phyloP scores from a whole-genome alignment of 2,888 invertebrate species.

The Bellardia pandia region DNA sequence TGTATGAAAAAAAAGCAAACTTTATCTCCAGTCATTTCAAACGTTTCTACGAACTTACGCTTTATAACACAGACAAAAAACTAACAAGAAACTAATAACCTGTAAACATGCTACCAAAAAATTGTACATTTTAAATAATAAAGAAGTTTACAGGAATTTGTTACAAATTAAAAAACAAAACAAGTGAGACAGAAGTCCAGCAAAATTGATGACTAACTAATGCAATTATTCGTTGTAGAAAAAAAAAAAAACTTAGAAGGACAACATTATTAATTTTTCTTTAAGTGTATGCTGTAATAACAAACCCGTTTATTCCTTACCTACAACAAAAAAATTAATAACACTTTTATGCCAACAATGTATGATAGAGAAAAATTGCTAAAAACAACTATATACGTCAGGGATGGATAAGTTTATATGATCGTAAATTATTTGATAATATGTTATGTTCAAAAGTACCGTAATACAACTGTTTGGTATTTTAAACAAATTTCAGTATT shows the following conservation, averaged over 20 bases:
- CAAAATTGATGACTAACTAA: no score
- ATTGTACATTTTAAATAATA: slow-evolving; percentile 18
- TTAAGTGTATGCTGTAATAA: neutral
- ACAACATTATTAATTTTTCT: slow-evolving; percentile 37
- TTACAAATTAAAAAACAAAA: no score
- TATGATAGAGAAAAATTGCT: neutral
- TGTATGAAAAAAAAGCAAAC: slow-evolving; percentile 2
- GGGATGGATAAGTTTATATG: no score
- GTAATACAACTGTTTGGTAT: no score
- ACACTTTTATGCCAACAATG: slow-evolving; percentile 51
- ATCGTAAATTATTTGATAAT: no score
- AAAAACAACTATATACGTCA: no score
- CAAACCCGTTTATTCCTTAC: slow-evolving; percentile 19
- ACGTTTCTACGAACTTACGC: neutral
- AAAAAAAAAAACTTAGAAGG: no score
- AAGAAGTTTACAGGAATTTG: neutral
- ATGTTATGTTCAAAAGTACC: no score
- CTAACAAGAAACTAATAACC: slow-evolving; percentile 41
- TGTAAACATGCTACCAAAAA: slow-evolving; percentile 43
- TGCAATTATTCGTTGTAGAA: no score
- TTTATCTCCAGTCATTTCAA: slow-evolving; percentile 9
- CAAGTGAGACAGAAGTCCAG: no score
- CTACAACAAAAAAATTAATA: slow-evolving; percentile 1
- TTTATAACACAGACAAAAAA: slow-evolving; percentile 2
- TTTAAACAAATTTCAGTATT: no score